Conservation (phyloP, 2,797 vertebrate genomes). For the Acropternis orthonyx region DNA sequence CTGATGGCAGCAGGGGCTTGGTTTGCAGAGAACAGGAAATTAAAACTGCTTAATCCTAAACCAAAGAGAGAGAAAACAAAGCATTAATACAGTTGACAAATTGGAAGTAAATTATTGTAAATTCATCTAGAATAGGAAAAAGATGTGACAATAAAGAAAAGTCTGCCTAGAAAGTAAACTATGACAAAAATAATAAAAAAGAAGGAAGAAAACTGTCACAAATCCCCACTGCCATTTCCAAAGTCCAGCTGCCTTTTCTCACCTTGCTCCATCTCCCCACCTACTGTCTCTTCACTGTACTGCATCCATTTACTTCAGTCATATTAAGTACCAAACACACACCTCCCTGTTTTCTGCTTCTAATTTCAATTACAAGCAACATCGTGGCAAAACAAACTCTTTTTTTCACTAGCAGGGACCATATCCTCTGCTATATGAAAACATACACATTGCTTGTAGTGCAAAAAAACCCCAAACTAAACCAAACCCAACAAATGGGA, state of each 20-base stretch:
- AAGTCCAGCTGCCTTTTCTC: neutral
- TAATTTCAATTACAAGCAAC: neutral
- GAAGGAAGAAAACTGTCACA: neutral
- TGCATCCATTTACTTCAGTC: neutral
- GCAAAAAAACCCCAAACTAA: neutral
- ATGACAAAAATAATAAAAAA: neutral
- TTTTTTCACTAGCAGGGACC: neutral
- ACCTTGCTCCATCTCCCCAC: neutral
- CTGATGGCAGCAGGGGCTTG: conserved; percentile 70
- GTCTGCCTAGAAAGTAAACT: neutral
- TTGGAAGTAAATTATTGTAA: neutral
- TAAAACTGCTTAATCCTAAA: conserved; percentile 85
- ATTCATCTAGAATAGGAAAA: neutral
- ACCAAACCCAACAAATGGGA: neutral
- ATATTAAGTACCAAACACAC: neutral
- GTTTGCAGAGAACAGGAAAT: conserved; percentile 82
- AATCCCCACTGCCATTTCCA: too few relatives aligned
- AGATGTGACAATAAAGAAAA: neutral
- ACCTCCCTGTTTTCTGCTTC: neutral
- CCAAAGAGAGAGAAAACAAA: conserved; percentile 24
- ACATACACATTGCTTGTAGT: neutral
- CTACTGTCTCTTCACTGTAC: neutral
- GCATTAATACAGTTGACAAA: neutral
- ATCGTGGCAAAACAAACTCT: neutral
- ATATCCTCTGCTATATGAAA: neutral